Evolutionary conservation across 2,113 vertebrate genomes (phyloP).

Genomic region (Pygoscelis adeliae): DNA sequence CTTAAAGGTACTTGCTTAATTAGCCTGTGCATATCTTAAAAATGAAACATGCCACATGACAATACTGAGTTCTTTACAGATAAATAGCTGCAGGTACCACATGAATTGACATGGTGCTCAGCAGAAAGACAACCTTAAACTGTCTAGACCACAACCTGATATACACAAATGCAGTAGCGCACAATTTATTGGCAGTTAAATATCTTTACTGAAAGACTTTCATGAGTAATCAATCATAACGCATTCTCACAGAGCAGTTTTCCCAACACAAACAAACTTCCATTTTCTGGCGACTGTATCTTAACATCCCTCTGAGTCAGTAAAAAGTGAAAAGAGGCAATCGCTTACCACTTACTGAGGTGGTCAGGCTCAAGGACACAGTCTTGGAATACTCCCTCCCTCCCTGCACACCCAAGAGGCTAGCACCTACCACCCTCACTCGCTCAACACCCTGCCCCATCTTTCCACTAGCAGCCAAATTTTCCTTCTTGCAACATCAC

Average conservation of each 20-base stretch:
- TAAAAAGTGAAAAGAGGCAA: neutral
- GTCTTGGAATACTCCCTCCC: too few species aligned
- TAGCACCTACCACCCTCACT: neutral
- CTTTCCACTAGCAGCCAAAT: neutral
- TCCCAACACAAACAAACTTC: neutral
- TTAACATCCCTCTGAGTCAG: neutral
- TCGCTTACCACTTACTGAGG: neutral
- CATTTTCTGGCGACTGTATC: neutral
- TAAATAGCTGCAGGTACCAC: neutral
- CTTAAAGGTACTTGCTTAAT: neutral
- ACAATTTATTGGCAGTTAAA: neutral
- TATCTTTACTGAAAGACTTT: neutral
- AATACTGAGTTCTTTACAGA: neutral
- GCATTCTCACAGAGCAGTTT: neutral
- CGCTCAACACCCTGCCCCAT: neutral
- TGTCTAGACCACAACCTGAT: neutral
- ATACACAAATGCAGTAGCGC: neutral
- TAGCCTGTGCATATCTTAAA: accelerated
- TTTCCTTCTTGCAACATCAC: neutral
- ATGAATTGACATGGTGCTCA: neutral
- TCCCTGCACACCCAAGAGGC: too few species aligned
- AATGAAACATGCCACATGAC: neutral
- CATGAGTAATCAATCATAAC: neutral
- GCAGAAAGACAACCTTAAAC: neutral
- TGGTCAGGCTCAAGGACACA: neutral